A percentile compares a stretch with the other conserved stretches of the same genome.
Evolutionary conservation across 2,888 invertebrate species (phyloP).

Genomic region (Zele albiditarsus): DNA sequence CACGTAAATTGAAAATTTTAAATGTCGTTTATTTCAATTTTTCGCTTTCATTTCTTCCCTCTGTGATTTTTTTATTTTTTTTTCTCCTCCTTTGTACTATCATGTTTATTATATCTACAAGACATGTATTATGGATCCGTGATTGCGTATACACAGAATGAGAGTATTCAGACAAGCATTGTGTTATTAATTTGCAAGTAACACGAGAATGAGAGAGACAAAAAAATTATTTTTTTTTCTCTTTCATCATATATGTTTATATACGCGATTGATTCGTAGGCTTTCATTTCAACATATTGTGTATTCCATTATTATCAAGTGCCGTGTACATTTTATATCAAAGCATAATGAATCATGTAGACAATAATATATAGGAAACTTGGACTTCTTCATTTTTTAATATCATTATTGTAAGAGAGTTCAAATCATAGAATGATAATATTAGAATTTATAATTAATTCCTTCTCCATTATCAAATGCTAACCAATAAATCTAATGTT

Average conservation of each 20-base stretch:
- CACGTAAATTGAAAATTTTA: slow-evolving; percentile 46
- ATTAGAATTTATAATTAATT: background rate
- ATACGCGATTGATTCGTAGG: background rate
- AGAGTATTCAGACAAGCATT: background rate
- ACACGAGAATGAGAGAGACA: background rate
- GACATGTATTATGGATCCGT: background rate
- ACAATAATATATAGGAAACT: background rate
- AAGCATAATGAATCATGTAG: background rate
- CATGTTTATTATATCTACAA: slow-evolving; percentile 1
- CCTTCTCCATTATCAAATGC: background rate
- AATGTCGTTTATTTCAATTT: background rate
- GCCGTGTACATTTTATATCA: background rate
- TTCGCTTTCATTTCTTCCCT: background rate
- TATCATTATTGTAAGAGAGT: background rate
- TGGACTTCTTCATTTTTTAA: background rate
- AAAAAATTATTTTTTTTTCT: background rate
- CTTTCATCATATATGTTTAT: background rate
- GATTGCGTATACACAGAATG: background rate
- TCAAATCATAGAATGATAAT: background rate
- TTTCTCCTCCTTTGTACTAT: background rate
- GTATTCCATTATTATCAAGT: background rate
- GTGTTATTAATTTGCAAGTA: background rate
- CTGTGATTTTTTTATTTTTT: background rate
- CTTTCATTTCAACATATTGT: background rate
- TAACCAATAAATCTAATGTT: background rate